These are phyloP conservation scores for Cyprinus carpio DNA, from an alignment of 2,113 vertebrate genomes.

Conservation along the genomic window DNA sequence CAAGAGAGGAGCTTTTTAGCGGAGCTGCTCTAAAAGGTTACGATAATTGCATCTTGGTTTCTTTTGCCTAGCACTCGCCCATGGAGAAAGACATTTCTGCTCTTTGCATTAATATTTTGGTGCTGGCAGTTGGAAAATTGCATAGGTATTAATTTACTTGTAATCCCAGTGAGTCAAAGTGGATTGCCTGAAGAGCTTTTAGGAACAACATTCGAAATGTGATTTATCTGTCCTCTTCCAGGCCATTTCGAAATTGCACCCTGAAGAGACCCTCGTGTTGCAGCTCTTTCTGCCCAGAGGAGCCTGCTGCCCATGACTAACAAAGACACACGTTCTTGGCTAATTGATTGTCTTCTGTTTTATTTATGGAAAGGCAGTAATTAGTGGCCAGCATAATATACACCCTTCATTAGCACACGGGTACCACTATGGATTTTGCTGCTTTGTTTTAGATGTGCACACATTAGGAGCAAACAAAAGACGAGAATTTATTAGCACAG, in stretches of 20 bases:
- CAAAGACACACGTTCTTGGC: slow-evolving; percentile 71
- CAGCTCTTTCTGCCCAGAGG: slow-evolving; percentile 65
- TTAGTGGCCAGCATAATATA: slow-evolving; percentile 81
- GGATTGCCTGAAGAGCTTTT: slow-evolving; percentile 65
- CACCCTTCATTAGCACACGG: slow-evolving; percentile 81
- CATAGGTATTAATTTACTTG: slow-evolving; percentile 69
- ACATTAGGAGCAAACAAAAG: slow-evolving; percentile 80
- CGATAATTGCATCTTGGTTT: slow-evolving; percentile 62
- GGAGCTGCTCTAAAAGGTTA: slow-evolving; percentile 67
- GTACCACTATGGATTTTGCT: slow-evolving; percentile 76
- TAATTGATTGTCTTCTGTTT: slow-evolving; percentile 83
- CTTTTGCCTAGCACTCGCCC: slow-evolving; percentile 67
- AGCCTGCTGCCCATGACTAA: slow-evolving; percentile 72
- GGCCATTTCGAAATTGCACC: slow-evolving; percentile 67
- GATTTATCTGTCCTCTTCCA: slow-evolving; percentile 68
- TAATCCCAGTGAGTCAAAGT: slow-evolving; percentile 65
- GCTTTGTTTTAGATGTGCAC: slow-evolving; percentile 78
- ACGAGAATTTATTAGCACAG: slow-evolving; percentile 76
- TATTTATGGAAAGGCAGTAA: slow-evolving; percentile 80
- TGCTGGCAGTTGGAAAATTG: slow-evolving; percentile 60
- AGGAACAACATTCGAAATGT: slow-evolving; percentile 65
- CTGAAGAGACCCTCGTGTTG: slow-evolving; percentile 66
- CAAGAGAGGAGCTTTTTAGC: slow-evolving; percentile 65
- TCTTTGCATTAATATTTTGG: slow-evolving; percentile 63
- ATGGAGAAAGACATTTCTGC: slow-evolving; percentile 63